A percentile compares a stretch with the other conserved stretches of the same genome.
These are phyloP conservation scores for Cordilura impudica DNA, from an alignment of 2,888 invertebrate genomes.

Conservation along the genomic window DNA sequence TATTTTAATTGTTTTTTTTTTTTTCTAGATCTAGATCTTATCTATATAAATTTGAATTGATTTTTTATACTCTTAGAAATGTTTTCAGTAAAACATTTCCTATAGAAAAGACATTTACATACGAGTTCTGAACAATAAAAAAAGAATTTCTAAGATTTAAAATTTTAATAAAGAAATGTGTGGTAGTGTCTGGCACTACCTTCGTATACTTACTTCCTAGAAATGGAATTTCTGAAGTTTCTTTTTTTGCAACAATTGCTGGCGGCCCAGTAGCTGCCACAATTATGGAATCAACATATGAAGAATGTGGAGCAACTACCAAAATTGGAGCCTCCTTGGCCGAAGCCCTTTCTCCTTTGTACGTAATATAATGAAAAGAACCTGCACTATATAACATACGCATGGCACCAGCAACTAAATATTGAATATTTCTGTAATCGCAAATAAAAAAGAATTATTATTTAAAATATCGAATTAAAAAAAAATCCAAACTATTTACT, in stretches of 20 bases:
- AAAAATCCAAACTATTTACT: conserved; percentile 80
- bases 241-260: conserved; percentile 93
- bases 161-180: too few species aligned
- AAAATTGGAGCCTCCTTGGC: conserved; percentile 88
- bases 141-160: too few species aligned
- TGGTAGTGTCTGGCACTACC: neutral
- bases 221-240: conserved; percentile 88
- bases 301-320: conserved; percentile 93
- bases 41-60: conserved; percentile 78
- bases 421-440: conserved; percentile 81
- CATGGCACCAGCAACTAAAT: conserved; percentile 84
- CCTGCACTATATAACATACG: conserved; percentile 87
- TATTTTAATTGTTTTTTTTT: too few species aligned
- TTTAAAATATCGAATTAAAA: neutral
- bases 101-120: too few species aligned
- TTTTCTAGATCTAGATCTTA: too few species aligned
- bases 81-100: neutral
- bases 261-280: conserved; percentile 90
- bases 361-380: conserved; percentile 89
- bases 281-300: conserved; percentile 92
- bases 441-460: neutral
- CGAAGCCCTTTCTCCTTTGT: conserved; percentile 84
- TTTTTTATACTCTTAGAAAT: conserved; percentile 82
- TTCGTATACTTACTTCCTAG: conserved; percentile 88
- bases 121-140: too few species aligned